Evolutionary conservation across 1,140 invertebrate genomes (phyloP).

Genomic region (Pseudobourletiella spinata): DNA sequence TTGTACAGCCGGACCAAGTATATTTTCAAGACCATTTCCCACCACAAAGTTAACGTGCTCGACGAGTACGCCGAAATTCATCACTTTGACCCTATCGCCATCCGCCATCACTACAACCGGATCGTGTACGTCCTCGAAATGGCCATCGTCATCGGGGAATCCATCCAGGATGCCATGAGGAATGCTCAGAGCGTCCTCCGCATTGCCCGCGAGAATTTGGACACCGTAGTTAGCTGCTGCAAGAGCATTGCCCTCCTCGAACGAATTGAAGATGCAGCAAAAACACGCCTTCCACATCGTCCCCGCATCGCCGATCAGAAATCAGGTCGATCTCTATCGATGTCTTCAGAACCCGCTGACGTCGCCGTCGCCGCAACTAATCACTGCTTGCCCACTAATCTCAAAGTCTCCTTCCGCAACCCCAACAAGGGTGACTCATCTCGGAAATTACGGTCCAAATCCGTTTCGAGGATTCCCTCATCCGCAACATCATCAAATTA

Average conservation of each 20-base stretch:
- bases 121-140: slow-evolving; percentile 3
- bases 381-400: neutral
- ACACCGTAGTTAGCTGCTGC: neutral
- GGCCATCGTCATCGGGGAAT: neutral
- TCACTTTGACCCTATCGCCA: neutral
- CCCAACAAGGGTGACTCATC: too few species aligned
- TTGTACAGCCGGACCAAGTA: slow-evolving; percentile 1
- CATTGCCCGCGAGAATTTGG: neutral
- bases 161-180: neutral
- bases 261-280: neutral
- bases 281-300: neutral
- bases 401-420: too few species aligned
- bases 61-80: neutral
- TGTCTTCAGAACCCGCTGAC: neutral
- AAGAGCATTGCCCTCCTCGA: neutral
- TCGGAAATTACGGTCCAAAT: too few species aligned
- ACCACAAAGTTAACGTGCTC: neutral
- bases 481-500: too few species aligned
- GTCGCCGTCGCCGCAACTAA: neutral
- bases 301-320: too few species aligned
- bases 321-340: neutral
- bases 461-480: too few species aligned
- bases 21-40: neutral
- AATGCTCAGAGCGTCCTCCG: neutral
- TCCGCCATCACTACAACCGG: neutral